Base-by-base conservation (phyloP, 2,113 vertebrate genomes). In the Porphyrio hochstetteri region DNA sequence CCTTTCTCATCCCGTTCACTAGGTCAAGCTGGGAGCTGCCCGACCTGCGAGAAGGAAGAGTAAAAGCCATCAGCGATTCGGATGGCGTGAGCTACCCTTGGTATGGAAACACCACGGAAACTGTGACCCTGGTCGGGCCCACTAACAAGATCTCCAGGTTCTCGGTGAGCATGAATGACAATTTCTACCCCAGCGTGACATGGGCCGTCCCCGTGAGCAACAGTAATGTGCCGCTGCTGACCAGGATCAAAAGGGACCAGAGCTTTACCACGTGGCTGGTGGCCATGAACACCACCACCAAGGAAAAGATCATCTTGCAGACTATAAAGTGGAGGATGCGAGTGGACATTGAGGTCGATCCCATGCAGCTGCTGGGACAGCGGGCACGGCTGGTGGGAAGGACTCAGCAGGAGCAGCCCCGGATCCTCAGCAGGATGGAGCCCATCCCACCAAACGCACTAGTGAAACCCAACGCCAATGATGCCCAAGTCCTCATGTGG, bases 21-120 rank as follows among this genome's bases (percentile, higher is more conserved):
- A 99, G 99, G 98, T 99, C 99, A 7, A 99, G 99, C 98, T 99
- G 99, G 99, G 99, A 99, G 95, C 98, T 99, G 85, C 99, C 99
- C 0, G 99, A 99, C 97, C 97, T 99, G 90, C 97, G 99, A 44
- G 99, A 99, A 95, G 98, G 99, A 68, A 97, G 99, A 97, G 99
- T 99, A 75, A 99, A 98, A 96, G 99, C 99, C 96, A 99, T 99
- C 98, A 99, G 99, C 6, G 99, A 99, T 96, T 99, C 99, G 0
- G 99, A 99, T 29, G 99, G 99, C 1, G 99, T 99, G 95, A 99
- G 99, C 98, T 99, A 99, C 96, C 99, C 99, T 40, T 99, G 99
- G 99, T 99, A 99, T 0, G 99, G 99, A 68, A 99, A 99, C 97
- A 99, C 99, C 56, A 99, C 99, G 1, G 99, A 99, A 96, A 99